Base-by-base conservation (phyloP, 2,797 vertebrate genomes). In the Scolopax bukidnonensis region DNA sequence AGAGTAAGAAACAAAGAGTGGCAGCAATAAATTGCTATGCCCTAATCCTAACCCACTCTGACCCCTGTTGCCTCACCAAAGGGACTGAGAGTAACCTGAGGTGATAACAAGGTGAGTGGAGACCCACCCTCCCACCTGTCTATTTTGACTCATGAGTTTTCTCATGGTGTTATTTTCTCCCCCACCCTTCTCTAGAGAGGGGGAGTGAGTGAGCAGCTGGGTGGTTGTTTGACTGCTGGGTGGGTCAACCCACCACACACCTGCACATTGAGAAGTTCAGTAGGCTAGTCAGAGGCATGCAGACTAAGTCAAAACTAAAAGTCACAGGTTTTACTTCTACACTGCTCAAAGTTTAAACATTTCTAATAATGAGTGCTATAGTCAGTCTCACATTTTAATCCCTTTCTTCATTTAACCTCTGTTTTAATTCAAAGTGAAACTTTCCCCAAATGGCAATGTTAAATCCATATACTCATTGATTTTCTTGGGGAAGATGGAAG, bases 211-310 rank as follows among this genome's bases (percentile, higher is more conserved):
- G 0, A 60, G 40, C 12, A 61, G 18, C 21, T 61, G 15, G 33
- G 15, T 47, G 24, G 20, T 8, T 51, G 14, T 59, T 45, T 60
- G n/a, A 11, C 24, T 65, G 28, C 45, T 65, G 43, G 3, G 16
- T 64, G 19, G 12, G 23, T 38, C 36, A 57, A 38, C 16, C 7
- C 12, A 24, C 9, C 32, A 38, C 0, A 0, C 6, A 10, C 19
- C 9, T n/a, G 32, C 9, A 45, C 23, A 10, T 32, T 56, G 13
- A 47, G 41, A 43, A 56, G 8, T 63, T 75, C 27, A 75, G 16
- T 75, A 75, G 24, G 15, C 12, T 63, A 38, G 41, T 27, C 32
- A 80, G 41, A 43, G 8, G 5, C 3, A 4, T 43, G 16, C 5
- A 61, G 27, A n/a, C 21, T 60, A 68, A 56, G 27, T 54, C 33